A percentile compares a stretch with the other conserved stretches of the same genome.
Evolutionary conservation across 1,140 invertebrate genomes (phyloP).

Genomic region (Diabrotica undecimpunctata): DNA sequence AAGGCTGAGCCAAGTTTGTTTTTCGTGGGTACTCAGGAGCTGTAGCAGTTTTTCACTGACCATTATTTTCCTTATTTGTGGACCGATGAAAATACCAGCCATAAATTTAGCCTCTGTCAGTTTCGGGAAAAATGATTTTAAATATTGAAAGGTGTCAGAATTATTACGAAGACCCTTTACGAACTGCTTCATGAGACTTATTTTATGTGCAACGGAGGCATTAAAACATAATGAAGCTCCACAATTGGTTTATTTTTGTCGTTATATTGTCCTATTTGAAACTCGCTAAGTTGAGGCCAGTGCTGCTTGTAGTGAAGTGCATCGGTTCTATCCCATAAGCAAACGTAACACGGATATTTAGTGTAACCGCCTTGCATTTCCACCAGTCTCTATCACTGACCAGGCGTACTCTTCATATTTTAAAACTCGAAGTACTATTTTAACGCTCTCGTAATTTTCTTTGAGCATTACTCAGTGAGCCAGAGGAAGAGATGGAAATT

Average conservation of each 20-base stretch:
- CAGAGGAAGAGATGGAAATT: background rate
- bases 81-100: too few relatives aligned
- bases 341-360: constrained; percentile 30
- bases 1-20: too few relatives aligned
- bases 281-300: too few relatives aligned
- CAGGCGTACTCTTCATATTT: constrained; percentile 32
- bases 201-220: too few relatives aligned
- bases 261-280: too few relatives aligned
- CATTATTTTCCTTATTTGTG: too few relatives aligned
- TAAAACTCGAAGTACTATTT: background rate
- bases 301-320: too few relatives aligned
- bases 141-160: constrained; percentile 29
- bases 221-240: constrained; percentile 35
- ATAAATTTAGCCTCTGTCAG: constrained; percentile 6
- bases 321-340: constrained; percentile 47
- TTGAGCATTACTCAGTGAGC: background rate
- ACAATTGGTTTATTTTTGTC: too few relatives aligned
- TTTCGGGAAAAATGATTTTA: constrained; percentile 9
- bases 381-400: constrained; percentile 35
- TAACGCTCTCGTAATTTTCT: constrained; percentile 17
- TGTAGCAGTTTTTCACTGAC: too few relatives aligned
- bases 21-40: too few relatives aligned
- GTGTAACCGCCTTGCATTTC: constrained; percentile 37
- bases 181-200: too few relatives aligned
- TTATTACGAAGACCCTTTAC: too few relatives aligned